Evolutionary conservation across 2,888 invertebrate species (phyloP).

Genomic region (Lysandra coridon): DNA sequence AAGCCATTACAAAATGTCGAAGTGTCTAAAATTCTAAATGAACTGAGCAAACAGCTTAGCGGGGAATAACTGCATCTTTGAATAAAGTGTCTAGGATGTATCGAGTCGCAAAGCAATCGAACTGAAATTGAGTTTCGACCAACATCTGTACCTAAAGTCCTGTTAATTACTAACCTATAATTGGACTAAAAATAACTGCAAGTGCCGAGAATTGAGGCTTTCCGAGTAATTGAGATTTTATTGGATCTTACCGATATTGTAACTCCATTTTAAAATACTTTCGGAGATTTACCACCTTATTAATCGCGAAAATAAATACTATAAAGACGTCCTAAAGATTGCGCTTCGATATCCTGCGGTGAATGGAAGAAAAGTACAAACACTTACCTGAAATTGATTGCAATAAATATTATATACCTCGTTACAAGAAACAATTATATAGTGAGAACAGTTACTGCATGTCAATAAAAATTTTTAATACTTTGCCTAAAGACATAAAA

Average conservation of each 20-base stretch:
- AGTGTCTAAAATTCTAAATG: not conserved
- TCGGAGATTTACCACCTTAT: too few relatives aligned
- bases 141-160: not conserved
- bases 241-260: not conserved
- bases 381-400: too few relatives aligned
- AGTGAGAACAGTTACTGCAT: too few relatives aligned
- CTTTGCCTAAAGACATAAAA: too few relatives aligned
- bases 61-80: not conserved
- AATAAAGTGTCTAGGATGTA: constrained; percentile 8
- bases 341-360: too few relatives aligned
- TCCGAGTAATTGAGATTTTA: constrained; percentile 22
- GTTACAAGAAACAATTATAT: too few relatives aligned
- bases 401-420: too few relatives aligned
- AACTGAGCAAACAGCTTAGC: not conserved
- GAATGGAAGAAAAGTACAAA: too few relatives aligned
- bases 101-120: constrained; percentile 27
- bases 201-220: constrained; percentile 9
- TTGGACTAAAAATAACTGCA: constrained; percentile 19
- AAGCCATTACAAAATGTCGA: not conserved
- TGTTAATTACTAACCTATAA: constrained; percentile 15
- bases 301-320: too few relatives aligned
- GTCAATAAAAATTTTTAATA: too few relatives aligned
- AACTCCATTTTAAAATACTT: not conserved
- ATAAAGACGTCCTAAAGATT: too few relatives aligned
- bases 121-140: constrained; percentile 20